These are phyloP conservation scores for Eudyptes chrysolophus DNA, from an alignment of 2,113 vertebrate genomes.

Conservation along the genomic window DNA sequence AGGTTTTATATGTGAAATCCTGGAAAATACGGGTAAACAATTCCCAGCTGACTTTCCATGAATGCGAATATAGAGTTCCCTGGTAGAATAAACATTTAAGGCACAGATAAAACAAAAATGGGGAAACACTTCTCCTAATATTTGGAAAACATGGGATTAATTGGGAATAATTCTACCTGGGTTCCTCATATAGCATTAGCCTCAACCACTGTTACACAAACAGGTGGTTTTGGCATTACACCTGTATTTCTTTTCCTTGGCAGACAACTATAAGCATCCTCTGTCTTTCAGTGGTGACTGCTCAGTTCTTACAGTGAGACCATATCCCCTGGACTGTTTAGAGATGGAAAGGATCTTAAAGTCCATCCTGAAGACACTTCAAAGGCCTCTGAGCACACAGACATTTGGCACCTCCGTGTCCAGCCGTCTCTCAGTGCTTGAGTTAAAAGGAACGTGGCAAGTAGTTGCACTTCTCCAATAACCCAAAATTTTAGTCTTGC, in stretches of 20 bases:
- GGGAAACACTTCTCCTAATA: background rate
- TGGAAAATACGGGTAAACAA: background rate
- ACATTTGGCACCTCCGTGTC: background rate
- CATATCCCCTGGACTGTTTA: background rate
- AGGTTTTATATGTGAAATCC: background rate
- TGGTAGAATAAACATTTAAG: background rate
- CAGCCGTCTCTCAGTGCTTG: background rate
- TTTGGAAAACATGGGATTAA: background rate
- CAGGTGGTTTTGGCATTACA: background rate
- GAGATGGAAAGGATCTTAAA: background rate
- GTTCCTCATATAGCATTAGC: background rate
- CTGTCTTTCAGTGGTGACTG: background rate
- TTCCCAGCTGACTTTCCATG: background rate
- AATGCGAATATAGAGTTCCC: background rate
- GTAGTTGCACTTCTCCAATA: background rate
- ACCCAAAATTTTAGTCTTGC: background rate
- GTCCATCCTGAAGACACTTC: background rate
- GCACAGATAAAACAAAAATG: background rate
- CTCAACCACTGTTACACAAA: background rate
- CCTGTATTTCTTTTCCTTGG: background rate
- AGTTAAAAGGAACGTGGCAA: background rate
- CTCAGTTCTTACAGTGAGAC: background rate
- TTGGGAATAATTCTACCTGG: background rate
- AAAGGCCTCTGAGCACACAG: background rate
- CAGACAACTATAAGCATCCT: background rate